Conservation (phyloP, 2,888 invertebrate genomes). For the Drosophila prostipennis region DNA sequence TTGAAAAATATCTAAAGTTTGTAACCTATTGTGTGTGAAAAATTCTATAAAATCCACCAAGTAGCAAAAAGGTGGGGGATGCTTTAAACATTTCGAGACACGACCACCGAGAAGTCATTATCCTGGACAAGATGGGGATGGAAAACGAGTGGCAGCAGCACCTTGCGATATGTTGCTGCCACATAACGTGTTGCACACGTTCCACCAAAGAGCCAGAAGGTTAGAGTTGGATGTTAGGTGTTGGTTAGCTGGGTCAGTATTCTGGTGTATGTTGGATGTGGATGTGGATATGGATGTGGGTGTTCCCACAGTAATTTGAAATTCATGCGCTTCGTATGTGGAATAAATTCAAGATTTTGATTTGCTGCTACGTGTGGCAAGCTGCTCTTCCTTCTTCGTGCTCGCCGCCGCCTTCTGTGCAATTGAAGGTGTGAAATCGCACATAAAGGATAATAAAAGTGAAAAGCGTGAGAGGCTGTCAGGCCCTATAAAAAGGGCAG, state of each 20-base stretch:
- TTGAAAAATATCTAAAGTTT: neutral
- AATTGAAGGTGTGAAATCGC: slow-evolving; percentile 76
- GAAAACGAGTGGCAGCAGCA: slow-evolving; percentile 1
- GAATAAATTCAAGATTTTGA: slow-evolving; percentile 81
- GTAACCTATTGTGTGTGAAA: neutral
- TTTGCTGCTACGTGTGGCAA: slow-evolving; percentile 75
- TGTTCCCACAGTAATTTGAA: slow-evolving; percentile 80
- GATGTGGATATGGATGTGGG: slow-evolving; percentile 24
- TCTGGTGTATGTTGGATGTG: slow-evolving; percentile 33
- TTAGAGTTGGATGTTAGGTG: neutral
- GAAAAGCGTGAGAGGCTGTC: slow-evolving; percentile 54
- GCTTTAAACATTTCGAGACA: slow-evolving; percentile 53
- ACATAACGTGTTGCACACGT: slow-evolving; percentile 74
- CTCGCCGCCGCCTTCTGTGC: slow-evolving; percentile 35
- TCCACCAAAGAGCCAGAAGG: slow-evolving; percentile 31
- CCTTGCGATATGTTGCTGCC: slow-evolving; percentile 25
- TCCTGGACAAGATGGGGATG: slow-evolving; percentile 18
- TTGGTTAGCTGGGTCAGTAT: slow-evolving; percentile 53
- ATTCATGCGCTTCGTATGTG: slow-evolving; percentile 81
- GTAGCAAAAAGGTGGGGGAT: slow-evolving; percentile 1
- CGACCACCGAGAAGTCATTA: slow-evolving; percentile 67
- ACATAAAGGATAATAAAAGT: slow-evolving; percentile 78
- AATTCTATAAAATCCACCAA: neutral
- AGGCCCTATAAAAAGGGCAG: slow-evolving; percentile 17
- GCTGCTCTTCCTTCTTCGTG: slow-evolving; percentile 1